phyloP scores from a whole-genome alignment of 2,113 vertebrate species.

The Oreochromis spilurus region DNA sequence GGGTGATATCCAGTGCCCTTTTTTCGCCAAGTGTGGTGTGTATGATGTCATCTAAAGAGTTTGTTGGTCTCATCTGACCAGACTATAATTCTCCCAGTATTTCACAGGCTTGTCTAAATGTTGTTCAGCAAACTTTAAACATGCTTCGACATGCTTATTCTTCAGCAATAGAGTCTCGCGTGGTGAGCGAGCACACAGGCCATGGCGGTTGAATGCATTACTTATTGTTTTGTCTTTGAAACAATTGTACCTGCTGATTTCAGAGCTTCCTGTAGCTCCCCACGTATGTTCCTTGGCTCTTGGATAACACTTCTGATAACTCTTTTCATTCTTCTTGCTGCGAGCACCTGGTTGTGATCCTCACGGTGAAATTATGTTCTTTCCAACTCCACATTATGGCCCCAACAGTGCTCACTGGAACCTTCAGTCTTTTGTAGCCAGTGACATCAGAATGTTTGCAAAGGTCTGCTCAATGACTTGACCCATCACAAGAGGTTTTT shows the following conservation, averaged over 20 bases:
- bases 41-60: neutral
- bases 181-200: fast-evolving
- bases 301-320: neutral
- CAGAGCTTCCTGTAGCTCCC: neutral
- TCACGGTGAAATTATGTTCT: neutral
- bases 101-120: neutral
- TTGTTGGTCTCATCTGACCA: neutral
- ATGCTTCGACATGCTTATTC: neutral
- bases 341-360: neutral
- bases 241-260: neutral
- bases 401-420: neutral
- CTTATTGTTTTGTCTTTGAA: neutral
- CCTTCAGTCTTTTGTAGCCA: neutral
- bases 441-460: neutral
- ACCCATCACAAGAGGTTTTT: fast-evolving
- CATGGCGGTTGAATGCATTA: neutral
- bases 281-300: neutral
- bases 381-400: neutral
- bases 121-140: neutral
- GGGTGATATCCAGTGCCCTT: neutral
- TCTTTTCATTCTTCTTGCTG: neutral
- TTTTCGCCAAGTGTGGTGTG: neutral
- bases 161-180: fast-evolving
- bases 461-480: neutral
- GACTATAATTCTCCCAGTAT: neutral